Evolutionary conservation across 2,113 vertebrate genomes (phyloP), one percentile per base, ranked within the genome.

Genomic region (Trematomus loennbergii): DNA sequence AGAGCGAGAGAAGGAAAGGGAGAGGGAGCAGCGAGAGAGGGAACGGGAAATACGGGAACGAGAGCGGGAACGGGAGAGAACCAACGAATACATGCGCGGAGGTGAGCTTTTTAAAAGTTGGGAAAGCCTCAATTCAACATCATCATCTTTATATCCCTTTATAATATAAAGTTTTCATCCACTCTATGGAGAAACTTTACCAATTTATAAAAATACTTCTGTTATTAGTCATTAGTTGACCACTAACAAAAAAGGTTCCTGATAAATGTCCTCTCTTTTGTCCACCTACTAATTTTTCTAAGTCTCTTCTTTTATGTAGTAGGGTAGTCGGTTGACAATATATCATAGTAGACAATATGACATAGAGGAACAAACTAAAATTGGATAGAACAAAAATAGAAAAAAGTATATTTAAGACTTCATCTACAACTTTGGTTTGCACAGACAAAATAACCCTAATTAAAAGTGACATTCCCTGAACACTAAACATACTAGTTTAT

Each of bases 1-100:
- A 22, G 92, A 95, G 54, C 82, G 80, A 25, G 91, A 91, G 25
- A 83, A 79, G 12, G 88, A 90, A 50, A 33, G 94, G 2, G 94
- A 95, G 74, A 89, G 94, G 13, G 94, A 95, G 49, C 74, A 75
- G 2, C 52, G 88, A 4, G 93, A 96, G 43, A 22, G 83, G 43
- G 87, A 83, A 49, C 15, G 90, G 75, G 87, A 82, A 53, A 12
- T 40, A 8, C 36, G 90, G 73, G 91, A 92, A 50, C 72, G 83
- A 1, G 88, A 91, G 7, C 50, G 95, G 0, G 95, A 96, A 12
- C 59, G 85, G 5, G 92, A 93, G 53, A 79, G 88, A 78, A 79
- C 90, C 13, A 92, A 29, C 48, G 95, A 95, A 64, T 95, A 94
- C 85, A 91, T 95, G 17, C 93, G 95, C 10, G 89, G 74, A 79